Evolutionary conservation across 2,113 vertebrate genomes (phyloP), one percentile per base, ranked within the genome.

Genomic region (Lepus europaeus): DNA sequence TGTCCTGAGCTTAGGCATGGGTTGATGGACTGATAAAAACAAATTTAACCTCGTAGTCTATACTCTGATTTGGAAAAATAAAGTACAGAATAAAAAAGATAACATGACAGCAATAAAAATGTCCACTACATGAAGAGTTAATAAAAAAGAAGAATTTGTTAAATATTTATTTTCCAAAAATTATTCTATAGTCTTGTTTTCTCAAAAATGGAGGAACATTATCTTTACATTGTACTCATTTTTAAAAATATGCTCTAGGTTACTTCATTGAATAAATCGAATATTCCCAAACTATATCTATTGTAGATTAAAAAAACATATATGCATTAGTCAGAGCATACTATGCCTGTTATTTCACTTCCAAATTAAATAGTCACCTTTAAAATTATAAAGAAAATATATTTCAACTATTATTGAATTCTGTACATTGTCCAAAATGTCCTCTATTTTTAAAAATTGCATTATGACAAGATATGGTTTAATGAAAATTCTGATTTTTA

Each of bases 301-400:
- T 45, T 45, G 45, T 45, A 7, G 45, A 45, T 45, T 45, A 45
- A 45, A 45, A 45, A 45, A 45, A 45, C 45, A 7, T 45, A 36
- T 31, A 23, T 53, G 1, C 7, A 45, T 72, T 76, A 59, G 3
- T 33, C 2, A 49, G 27, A 0, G 0, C 70, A 33, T 22, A n/a
- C 33, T 53, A 53, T 29, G 0, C n/a, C 9, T 7, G 17, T 56
- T 4, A 84, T 1, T 69, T 73, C 16, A 78, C 25, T 95, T 90
- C 25, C 81, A 90, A 77, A 27, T 85, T 89, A n/a, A n/a, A n/a
- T n/a, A 80, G 85, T 25, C 2, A 36, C 5, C 1, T 82, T 70
- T 83, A 74, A 89, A 66, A 61, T 27, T 82, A 56, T 81, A 66
- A 53, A 79, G 74, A 61, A 87, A 93, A 84, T 56, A 22, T 56